These are phyloP conservation scores for Apodemia mormo DNA, from an alignment of 2,888 invertebrate species.

Conservation along the genomic window DNA sequence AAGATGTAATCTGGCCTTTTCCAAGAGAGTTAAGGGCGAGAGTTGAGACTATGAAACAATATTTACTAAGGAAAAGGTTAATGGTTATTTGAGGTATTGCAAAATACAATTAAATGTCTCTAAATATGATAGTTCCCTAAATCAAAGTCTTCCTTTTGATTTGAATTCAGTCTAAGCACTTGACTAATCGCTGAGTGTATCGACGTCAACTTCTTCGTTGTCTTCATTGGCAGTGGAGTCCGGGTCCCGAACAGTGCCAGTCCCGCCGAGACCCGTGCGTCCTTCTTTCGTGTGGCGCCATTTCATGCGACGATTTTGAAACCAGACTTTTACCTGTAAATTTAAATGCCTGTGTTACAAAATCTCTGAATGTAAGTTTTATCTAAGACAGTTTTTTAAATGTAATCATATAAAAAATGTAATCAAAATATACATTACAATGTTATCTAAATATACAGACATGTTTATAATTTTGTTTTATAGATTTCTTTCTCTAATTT, in stretches of 20 bases:
- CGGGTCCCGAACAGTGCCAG: conserved; percentile 51
- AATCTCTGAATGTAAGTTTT: too few relatives aligned
- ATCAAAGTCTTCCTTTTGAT: not conserved
- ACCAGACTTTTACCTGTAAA: conserved; percentile 93
- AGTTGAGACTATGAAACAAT: too few relatives aligned
- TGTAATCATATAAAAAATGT: too few relatives aligned
- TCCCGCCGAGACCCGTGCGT: conserved; percentile 52
- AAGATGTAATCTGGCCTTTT: too few relatives aligned
- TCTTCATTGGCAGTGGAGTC: conserved; percentile 65
- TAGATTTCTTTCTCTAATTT: too few relatives aligned
- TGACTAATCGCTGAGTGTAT: conserved; percentile 71
- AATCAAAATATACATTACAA: too few relatives aligned
- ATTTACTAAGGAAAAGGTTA: too few relatives aligned
- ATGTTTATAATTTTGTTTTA: too few relatives aligned
- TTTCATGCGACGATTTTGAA: conserved; percentile 95
- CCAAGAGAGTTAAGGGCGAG: too few relatives aligned
- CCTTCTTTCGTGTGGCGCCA: conserved; percentile 91
- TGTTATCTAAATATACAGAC: too few relatives aligned
- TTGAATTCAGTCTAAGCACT: not conserved
- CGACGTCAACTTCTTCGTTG: conserved; percentile 75
- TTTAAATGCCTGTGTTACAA: too few relatives aligned
- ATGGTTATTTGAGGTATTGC: not conserved
- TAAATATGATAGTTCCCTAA: not conserved
- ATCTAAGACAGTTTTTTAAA: too few relatives aligned
- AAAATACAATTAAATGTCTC: not conserved